Percentiles rank a stretch among this genome's conserved stretches.
These are phyloP conservation scores for Drosophila nebulosa DNA, from an alignment of 1,140 invertebrate species.

Conservation along the genomic window DNA sequence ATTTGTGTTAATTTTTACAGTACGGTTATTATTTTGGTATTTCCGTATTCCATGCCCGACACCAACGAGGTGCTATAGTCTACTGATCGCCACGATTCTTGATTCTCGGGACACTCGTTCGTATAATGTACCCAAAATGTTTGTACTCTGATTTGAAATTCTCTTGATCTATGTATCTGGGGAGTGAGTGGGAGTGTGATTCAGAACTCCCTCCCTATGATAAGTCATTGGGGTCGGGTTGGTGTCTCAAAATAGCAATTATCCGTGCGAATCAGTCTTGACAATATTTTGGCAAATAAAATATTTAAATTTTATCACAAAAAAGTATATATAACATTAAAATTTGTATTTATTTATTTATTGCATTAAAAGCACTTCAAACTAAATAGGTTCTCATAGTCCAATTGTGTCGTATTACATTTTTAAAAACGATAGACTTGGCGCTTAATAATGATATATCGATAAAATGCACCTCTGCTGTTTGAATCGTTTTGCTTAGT, in stretches of 20 bases:
- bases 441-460: not conserved
- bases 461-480: not conserved
- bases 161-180: not conserved
- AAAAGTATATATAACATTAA: not conserved
- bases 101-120: constrained; percentile 9
- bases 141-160: not conserved
- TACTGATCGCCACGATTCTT: constrained; percentile 41
- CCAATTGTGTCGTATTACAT: no score
- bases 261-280: no score
- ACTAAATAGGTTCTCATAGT: not conserved
- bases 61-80: constrained; percentile 47
- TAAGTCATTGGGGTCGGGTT: not conserved
- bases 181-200: not conserved
- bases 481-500: not conserved
- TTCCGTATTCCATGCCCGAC: constrained; percentile 33
- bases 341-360: no score
- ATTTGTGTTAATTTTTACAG: constrained; percentile 51
- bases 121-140: constrained; percentile 8
- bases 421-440: not conserved
- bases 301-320: not conserved
- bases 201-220: not conserved
- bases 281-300: not conserved
- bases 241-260: not conserved
- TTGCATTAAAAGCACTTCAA: not conserved
- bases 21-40: constrained; percentile 14